These are phyloP conservation scores for Dufourea novaeangliae DNA, from an alignment of 1,140 invertebrate genomes.

Conservation along the genomic window DNA sequence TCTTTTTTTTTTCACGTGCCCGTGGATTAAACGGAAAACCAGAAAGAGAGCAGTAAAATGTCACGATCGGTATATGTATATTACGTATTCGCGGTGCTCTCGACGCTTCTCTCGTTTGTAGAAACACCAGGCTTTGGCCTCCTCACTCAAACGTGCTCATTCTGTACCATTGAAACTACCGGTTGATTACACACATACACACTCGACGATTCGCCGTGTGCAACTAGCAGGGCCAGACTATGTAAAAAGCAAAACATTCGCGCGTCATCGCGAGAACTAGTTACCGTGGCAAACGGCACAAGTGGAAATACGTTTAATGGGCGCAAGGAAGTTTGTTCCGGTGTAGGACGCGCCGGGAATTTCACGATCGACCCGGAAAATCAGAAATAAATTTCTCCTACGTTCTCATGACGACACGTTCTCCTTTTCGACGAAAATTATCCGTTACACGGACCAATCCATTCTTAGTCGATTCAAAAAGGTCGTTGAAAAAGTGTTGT, in stretches of 20 bases:
- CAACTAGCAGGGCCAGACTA: background rate
- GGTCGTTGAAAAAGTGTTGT: no score
- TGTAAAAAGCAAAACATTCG: conserved; percentile 17
- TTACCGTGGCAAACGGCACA: conserved; percentile 5
- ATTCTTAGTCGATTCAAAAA: background rate
- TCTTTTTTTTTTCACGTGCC: background rate
- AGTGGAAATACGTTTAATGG: conserved; percentile 26
- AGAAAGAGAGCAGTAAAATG: background rate
- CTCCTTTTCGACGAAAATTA: background rate
- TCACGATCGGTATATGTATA: background rate
- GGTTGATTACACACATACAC: conserved; percentile 24
- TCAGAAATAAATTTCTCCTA: background rate
- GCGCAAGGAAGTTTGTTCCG: conserved; percentile 14
- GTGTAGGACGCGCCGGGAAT: background rate
- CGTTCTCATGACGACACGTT: background rate
- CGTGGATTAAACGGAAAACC: background rate
- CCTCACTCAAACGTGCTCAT: conserved; percentile 1
- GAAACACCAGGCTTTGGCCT: background rate
- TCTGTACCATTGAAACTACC: conserved; percentile 13
- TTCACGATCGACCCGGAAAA: conserved; percentile 3
- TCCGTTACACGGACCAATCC: background rate
- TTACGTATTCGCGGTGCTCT: background rate
- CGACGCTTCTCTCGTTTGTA: conserved; percentile 10
- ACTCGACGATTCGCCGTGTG: conserved; percentile 10
- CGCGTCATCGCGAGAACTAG: conserved; percentile 10